Conservation (phyloP, 1,140 invertebrate genomes). For the Homarus americanus region DNA sequence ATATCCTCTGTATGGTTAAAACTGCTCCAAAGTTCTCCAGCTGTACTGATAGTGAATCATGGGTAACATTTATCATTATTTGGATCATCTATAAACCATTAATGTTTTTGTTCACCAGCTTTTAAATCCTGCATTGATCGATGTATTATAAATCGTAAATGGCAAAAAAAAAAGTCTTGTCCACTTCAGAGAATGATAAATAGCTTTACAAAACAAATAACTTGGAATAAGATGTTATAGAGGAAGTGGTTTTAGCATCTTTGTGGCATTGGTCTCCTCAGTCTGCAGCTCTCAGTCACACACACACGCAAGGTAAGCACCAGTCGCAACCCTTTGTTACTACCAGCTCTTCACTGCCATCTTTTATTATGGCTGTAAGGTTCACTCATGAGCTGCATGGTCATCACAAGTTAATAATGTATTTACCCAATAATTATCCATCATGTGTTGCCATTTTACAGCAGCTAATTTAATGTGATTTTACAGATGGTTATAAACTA, state of each 20-base stretch:
- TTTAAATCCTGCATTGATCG: too few species aligned
- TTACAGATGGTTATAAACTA: neutral
- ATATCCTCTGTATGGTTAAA: too few species aligned
- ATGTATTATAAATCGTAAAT: too few species aligned
- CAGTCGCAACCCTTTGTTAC: neutral
- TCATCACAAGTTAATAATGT: neutral
- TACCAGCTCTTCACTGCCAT: neutral
- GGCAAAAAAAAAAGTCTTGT: neutral
- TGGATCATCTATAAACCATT: too few species aligned
- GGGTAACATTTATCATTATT: too few species aligned
- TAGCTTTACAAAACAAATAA: neutral
- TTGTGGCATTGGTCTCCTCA: constrained; percentile 15
- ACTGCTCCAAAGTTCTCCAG: too few species aligned
- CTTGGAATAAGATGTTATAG: neutral
- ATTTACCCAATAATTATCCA: neutral
- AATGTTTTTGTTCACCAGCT: too few species aligned
- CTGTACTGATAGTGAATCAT: too few species aligned
- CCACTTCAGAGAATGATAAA: neutral
- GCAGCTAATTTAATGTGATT: neutral
- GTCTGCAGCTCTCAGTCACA: too few species aligned
- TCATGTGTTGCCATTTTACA: neutral
- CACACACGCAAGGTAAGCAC: neutral
- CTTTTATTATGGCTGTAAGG: too few species aligned
- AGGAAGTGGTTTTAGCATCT: constrained; percentile 14
- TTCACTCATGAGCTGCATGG: neutral